A percentile compares a stretch with the other conserved stretches of the same genome.
Conservation (phyloP, 2,797 vertebrate genomes). For the Malacoraja senta region DNA sequence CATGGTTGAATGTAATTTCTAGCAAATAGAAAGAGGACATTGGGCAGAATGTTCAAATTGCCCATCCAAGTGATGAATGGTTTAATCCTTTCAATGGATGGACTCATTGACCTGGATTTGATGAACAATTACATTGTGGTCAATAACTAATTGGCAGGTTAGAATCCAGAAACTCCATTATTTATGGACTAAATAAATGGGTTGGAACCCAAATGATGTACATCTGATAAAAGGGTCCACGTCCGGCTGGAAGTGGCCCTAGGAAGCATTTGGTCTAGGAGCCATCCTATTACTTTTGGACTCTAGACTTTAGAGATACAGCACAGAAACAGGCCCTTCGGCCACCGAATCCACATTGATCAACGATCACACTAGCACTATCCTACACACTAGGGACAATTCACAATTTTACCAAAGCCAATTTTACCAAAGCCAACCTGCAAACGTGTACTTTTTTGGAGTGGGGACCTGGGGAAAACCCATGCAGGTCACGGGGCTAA, state of each 20-base stretch:
- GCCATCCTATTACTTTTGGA: no score
- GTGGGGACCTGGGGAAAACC: no score
- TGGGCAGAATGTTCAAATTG: not conserved
- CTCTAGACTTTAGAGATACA: no score
- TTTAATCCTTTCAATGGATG: not conserved
- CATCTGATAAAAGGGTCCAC: not conserved
- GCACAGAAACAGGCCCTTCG: no score
- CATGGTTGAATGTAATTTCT: not conserved
- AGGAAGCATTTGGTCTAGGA: no score
- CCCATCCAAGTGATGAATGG: not conserved
- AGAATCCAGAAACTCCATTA: not conserved
- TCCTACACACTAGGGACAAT: no score
- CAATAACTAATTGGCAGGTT: not conserved
- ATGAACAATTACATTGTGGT: not conserved
- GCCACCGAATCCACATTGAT: no score
- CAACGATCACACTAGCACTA: no score
- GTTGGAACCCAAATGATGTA: not conserved
- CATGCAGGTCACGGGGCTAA: no score
- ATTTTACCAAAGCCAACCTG: no score
- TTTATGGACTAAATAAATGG: not conserved
- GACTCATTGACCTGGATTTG: not conserved
- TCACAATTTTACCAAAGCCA: no score
- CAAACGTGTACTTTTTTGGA: no score
- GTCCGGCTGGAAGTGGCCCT: not conserved
- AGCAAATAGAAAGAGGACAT: not conserved